These are phyloP conservation scores for Chrysolina oricalcia DNA, from an alignment of 2,888 invertebrate genomes.

Conservation along the genomic window DNA sequence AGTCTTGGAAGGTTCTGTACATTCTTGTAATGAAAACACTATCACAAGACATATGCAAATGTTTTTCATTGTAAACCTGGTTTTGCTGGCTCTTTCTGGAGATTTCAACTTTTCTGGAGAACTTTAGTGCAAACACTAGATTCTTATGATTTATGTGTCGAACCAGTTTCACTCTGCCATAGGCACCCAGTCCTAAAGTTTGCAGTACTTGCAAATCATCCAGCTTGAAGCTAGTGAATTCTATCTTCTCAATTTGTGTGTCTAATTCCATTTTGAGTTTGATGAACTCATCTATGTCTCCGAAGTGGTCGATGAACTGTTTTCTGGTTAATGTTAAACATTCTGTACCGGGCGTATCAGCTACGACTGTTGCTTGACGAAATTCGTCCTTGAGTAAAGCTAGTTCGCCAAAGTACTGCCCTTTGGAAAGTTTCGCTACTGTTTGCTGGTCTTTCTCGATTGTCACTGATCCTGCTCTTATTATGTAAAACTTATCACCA, in stretches of 20 bases:
- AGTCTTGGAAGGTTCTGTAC: constrained; percentile 91
- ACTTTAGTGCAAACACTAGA: constrained; percentile 78
- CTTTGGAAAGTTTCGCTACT: constrained; percentile 36
- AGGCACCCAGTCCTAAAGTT: constrained; percentile 92
- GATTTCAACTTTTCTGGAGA: constrained; percentile 79
- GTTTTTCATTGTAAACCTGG: constrained; percentile 80
- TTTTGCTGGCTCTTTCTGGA: constrained; percentile 81
- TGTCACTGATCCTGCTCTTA: constrained; percentile 87
- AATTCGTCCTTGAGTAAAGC: constrained; percentile 81
- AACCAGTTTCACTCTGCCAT: constrained; percentile 88
- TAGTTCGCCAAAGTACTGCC: constrained; percentile 48
- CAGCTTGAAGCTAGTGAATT: constrained; percentile 70
- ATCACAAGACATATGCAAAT: constrained; percentile 72
- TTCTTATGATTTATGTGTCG: constrained; percentile 65
- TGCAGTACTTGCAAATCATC: constrained; percentile 86
- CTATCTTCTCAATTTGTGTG: constrained; percentile 35
- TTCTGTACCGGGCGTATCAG: constrained; percentile 82
- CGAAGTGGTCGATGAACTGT: constrained; percentile 88
- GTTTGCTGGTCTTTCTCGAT: constrained; percentile 77
- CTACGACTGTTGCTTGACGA: constrained; percentile 91
- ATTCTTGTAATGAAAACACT: constrained; percentile 76
- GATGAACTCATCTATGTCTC: constrained; percentile 79
- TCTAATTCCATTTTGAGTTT: constrained; percentile 47
- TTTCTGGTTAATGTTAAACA: constrained; percentile 87
- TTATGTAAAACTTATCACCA: constrained; percentile 93